A percentile compares a stretch with the other conserved stretches of the same genome.
These are phyloP conservation scores for Eubucco bourcierii DNA, from an alignment of 2,113 vertebrate genomes.

Conservation along the genomic window DNA sequence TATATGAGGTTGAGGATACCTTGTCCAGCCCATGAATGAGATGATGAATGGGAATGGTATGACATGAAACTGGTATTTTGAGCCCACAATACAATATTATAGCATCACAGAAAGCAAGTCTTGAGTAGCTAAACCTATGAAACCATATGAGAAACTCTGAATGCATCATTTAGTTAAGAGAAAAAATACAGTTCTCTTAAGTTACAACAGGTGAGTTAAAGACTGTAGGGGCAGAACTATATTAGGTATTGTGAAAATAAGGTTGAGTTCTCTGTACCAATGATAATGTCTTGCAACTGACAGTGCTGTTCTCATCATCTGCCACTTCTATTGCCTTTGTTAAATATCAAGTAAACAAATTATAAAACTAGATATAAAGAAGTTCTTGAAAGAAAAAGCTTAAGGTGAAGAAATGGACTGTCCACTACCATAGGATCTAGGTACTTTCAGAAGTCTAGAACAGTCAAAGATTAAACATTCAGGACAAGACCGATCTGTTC, in stretches of 20 bases:
- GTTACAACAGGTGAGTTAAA: not conserved
- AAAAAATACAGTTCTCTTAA: not conserved
- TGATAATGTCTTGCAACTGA: not conserved
- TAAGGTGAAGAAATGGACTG: not conserved
- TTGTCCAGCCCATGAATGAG: not conserved
- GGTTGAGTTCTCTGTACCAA: not conserved
- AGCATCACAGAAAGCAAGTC: not conserved
- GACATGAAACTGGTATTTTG: not conserved
- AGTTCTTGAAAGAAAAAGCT: not conserved
- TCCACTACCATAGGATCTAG: not conserved
- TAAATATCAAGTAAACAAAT: not conserved
- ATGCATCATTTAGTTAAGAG: not conserved
- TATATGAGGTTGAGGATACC: not conserved
- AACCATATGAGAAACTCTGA: not conserved
- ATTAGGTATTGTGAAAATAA: not conserved
- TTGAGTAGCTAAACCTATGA: not conserved
- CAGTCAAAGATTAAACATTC: not conserved
- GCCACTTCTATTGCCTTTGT: not conserved
- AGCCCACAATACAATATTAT: not conserved
- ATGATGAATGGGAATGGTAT: not conserved
- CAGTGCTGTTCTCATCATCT: not conserved
- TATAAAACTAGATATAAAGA: not conserved
- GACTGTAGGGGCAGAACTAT: not conserved
- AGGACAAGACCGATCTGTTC: not conserved
- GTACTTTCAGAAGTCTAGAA: not conserved